Evolutionary conservation across 2,888 invertebrate species (phyloP).

Genomic region (Fragum whitleyi): DNA sequence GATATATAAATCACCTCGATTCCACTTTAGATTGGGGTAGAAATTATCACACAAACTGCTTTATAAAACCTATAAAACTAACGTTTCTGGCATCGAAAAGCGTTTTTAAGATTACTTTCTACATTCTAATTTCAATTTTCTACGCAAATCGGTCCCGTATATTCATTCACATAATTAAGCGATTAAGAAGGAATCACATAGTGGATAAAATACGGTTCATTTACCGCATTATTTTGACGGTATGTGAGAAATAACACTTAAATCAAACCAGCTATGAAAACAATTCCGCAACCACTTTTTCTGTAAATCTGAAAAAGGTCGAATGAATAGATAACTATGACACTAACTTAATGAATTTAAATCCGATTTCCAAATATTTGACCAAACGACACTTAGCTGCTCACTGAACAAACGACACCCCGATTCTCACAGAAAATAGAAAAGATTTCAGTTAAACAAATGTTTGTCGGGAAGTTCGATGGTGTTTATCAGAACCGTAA

Average conservation of each 20-base stretch:
- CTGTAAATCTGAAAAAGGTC: background rate
- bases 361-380: background rate
- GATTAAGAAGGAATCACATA: background rate
- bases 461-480: slow-evolving; percentile 1
- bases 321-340: background rate
- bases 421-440: too few species aligned
- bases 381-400: background rate
- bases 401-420: too few species aligned
- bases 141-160: background rate
- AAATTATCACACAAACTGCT: slow-evolving; percentile 1
- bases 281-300: background rate
- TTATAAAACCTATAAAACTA: slow-evolving; percentile 4
- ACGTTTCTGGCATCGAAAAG: background rate
- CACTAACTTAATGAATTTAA: background rate
- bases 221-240: background rate
- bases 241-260: background rate
- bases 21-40: background rate
- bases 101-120: background rate
- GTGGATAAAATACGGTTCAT: background rate
- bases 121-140: slow-evolving; percentile 2
- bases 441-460: slow-evolving; percentile 1
- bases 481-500: slow-evolving; percentile 17
- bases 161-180: slow-evolving; percentile 1
- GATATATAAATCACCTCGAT: background rate
- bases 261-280: background rate